Evolutionary conservation across 1,140 invertebrate genomes (phyloP), one percentile per base, ranked within the genome.

Genomic region (Frieseomelitta varia): DNA sequence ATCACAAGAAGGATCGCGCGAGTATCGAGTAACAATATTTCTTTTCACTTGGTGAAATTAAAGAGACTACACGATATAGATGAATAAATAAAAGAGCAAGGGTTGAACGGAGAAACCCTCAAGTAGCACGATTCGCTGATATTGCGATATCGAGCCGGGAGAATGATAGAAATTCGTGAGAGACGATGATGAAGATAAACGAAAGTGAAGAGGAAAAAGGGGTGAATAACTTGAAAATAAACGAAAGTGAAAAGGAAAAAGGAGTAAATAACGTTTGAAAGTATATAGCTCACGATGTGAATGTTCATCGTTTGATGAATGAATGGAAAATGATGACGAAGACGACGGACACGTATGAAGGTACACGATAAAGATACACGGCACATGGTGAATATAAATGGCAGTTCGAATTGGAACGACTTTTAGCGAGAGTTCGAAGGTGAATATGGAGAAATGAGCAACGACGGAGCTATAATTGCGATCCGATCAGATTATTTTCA

Each of bases 391-490:
- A 24, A 21, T 47, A 17, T 19, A 19, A 34, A 67, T 34, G n/a
- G n/a, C n/a, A n/a, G 47, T 30, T 69, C 6, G 34, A 30, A 14
- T 71, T 15, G 19, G 12, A 4, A 14, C n/a, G 47, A 34, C 24
- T 78, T n/a, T 53, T n/a, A 17, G 76, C 10, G 14, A 71, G 21
- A 24, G 24, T 61, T 71, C 61, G 12, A 56, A 19, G n/a, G 0
- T 68, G n/a, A 21, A 10, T 19, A 67, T 75, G n/a, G n/a, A 21
- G 30, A 67, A 73, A 47, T n/a, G n/a, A n/a, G 80, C 39, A 81
- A 51, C 71, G 65, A 69, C 14, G 51, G 65, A 71, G 17, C 53
- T 51, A n/a, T n/a, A 14, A 30, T 17, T 17, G 14, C 24, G 51
- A 27, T 63, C 27, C 1, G 39, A 63, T n/a, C 17, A 34, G 68